A percentile compares a stretch with the other conserved stretches of the same genome.
These are phyloP conservation scores for Alviniconcha marisindica DNA, from an alignment of 1,140 invertebrate genomes.

Conservation along the genomic window DNA sequence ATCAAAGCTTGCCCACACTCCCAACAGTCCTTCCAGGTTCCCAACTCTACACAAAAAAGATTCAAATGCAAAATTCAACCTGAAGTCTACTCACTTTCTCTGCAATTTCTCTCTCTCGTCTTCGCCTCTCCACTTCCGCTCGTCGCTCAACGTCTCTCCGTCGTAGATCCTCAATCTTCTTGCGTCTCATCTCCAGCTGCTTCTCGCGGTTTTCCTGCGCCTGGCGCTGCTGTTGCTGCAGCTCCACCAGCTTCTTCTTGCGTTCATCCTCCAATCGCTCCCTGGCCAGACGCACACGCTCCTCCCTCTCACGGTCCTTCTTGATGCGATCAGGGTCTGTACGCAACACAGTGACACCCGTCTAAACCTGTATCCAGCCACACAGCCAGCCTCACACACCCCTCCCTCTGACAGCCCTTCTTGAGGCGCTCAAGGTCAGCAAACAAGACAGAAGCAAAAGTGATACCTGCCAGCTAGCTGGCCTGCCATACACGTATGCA, in stretches of 20 bases:
- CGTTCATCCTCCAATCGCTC: slow-evolving; percentile 67
- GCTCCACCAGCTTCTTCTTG: slow-evolving; percentile 67
- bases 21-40: too few relatives aligned
- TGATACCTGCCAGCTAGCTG: too few relatives aligned
- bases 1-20: too few relatives aligned
- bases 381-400: neutral
- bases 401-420: neutral
- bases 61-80: neutral
- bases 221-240: slow-evolving; percentile 66
- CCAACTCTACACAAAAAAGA: neutral
- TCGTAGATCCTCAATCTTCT: slow-evolving; percentile 70
- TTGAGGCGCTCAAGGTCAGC: too few relatives aligned
- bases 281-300: slow-evolving; percentile 60
- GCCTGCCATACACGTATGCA: too few relatives aligned
- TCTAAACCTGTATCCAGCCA: neutral
- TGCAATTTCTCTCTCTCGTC: slow-evolving; percentile 60
- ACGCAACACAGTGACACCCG: slow-evolving; percentile 27
- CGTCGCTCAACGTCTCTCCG: slow-evolving; percentile 67
- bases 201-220: slow-evolving; percentile 70
- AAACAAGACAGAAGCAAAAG: too few relatives aligned
- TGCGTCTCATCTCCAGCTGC: slow-evolving; percentile 66
- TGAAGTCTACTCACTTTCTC: slow-evolving; percentile 56
- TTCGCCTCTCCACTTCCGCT: slow-evolving; percentile 66
- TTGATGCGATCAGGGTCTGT: slow-evolving; percentile 61
- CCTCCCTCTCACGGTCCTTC: slow-evolving; percentile 69